Conservation (phyloP, 2,113 vertebrate species). For the Enhydra lutris region DNA sequence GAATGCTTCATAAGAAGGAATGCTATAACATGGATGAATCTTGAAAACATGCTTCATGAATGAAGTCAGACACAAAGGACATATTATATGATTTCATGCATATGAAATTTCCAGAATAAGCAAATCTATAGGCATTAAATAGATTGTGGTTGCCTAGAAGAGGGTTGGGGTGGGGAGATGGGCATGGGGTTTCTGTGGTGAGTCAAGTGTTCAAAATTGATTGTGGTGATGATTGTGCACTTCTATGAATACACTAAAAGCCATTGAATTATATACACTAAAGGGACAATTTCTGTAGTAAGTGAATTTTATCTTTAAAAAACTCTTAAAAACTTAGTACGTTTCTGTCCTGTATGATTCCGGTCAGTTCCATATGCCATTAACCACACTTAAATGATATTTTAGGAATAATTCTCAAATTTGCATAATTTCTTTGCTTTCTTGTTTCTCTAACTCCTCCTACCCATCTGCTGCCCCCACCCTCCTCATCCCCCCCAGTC, state of each 20-base stretch:
- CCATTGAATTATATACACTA: background rate
- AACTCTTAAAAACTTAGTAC: background rate
- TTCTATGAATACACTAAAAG: background rate
- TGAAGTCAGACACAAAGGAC: background rate
- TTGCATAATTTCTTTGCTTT: background rate
- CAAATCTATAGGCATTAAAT: background rate
- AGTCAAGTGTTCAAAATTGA: background rate
- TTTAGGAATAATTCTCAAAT: background rate
- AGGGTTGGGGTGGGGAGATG: background rate
- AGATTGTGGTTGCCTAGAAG: background rate
- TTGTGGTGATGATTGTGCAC: background rate
- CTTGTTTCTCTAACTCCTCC: background rate
- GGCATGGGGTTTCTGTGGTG: background rate
- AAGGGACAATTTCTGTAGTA: background rate
- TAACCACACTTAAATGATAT: background rate
- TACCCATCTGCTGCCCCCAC: background rate
- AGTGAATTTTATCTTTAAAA: background rate
- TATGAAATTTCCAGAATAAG: background rate
- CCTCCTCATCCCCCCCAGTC: too few species aligned
- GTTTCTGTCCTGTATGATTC: background rate
- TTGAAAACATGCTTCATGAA: background rate
- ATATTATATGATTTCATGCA: background rate
- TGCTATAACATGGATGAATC: background rate
- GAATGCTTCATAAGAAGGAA: background rate
- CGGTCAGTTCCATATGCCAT: background rate